Evolutionary conservation across 2,797 vertebrate genomes (phyloP).

Genomic region (Mormyrops boulengeri): DNA sequence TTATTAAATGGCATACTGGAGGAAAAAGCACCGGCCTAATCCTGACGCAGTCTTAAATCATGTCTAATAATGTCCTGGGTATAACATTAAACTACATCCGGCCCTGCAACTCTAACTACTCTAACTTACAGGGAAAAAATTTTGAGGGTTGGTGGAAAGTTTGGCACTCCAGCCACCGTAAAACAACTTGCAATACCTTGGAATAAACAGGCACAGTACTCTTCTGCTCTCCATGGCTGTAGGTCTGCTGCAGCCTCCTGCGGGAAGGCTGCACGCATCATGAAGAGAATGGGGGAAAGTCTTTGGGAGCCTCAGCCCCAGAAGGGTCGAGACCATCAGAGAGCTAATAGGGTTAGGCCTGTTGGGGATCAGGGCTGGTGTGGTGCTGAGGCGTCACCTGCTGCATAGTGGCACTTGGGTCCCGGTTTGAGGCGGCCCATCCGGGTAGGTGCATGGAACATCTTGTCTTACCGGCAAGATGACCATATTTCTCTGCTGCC

Average conservation of each 20-base stretch:
- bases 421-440: background rate
- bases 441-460: background rate
- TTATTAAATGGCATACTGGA: background rate
- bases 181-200: background rate
- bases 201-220: background rate
- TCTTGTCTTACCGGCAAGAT: too few relatives aligned
- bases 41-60: background rate
- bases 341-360: background rate
- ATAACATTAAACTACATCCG: background rate
- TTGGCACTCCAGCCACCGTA: background rate
- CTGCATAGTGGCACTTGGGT: background rate
- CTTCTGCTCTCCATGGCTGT: background rate
- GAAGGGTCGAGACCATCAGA: background rate
- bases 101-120: background rate
- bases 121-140: background rate
- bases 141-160: background rate
- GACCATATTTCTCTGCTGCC: background rate
- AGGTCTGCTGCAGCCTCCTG: background rate
- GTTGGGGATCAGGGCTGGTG: background rate
- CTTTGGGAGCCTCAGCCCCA: background rate
- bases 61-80: background rate
- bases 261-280: background rate
- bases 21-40: background rate
- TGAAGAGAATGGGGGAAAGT: background rate
- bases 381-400: background rate